Conservation (phyloP, 1,140 invertebrate species). For the Conopomorpha cramerella region DNA sequence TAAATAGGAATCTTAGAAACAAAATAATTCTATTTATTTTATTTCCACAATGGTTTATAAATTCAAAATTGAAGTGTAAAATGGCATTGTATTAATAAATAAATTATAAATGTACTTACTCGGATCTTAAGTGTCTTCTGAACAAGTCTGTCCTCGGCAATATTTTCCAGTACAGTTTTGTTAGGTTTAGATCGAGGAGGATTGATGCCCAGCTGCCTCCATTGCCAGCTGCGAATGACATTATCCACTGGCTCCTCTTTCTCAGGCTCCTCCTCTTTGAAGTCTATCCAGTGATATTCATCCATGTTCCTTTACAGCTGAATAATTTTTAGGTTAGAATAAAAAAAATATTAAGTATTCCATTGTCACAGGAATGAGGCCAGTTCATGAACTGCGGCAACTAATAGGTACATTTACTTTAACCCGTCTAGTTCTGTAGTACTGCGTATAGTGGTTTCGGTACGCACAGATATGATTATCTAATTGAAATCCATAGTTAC, state of each 20-base stretch:
- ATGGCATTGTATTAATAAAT: too few relatives aligned
- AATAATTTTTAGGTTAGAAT: constrained; percentile 5
- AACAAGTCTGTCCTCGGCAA: constrained; percentile 46
- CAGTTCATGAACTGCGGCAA: background rate
- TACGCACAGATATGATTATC: too few relatives aligned
- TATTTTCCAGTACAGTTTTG: constrained; percentile 45
- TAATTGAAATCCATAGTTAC: too few relatives aligned
- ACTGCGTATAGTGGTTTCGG: too few relatives aligned
- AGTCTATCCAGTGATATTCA: too few relatives aligned
- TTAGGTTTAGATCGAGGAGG: constrained; percentile 26
- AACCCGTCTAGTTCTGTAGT: background rate
- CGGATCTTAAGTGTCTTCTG: constrained; percentile 42
- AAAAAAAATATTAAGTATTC: background rate
- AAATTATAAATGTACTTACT: too few relatives aligned
- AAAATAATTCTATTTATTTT: too few relatives aligned
- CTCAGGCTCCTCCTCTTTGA: too few relatives aligned
- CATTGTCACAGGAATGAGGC: background rate
- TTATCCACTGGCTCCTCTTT: constrained; percentile 43
- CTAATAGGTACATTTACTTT: background rate
- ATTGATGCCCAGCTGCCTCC: constrained; percentile 36
- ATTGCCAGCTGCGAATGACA: constrained; percentile 40
- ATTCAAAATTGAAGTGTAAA: too few relatives aligned
- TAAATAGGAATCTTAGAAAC: too few relatives aligned
- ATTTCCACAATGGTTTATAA: too few relatives aligned
- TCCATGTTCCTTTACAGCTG: constrained; percentile 31